Base-by-base conservation (phyloP, 2,888 invertebrate species). In the Cantharis rustica region DNA sequence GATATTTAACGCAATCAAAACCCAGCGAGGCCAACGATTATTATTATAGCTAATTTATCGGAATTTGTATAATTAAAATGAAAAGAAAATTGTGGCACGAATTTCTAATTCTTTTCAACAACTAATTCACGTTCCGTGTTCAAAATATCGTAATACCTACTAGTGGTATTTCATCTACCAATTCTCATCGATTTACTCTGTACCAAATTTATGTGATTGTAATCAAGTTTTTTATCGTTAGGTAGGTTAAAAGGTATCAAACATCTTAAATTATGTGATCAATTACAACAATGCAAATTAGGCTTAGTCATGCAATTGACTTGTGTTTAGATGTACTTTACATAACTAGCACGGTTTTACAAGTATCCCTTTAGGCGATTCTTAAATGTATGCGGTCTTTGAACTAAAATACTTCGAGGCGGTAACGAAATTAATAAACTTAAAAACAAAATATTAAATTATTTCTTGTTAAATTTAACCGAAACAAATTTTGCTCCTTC, bases 271-370 rank as follows among this genome's bases (percentile, higher is more conserved):
- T 66, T 66, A 66, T 66, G 64, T 13, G 79, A 79, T 79, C 79
- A 79, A 79, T 79, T 79, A 79, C 79, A 76, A 75, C 75, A 79
- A 79, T 77, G 79, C 77, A 77, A 79, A 79, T 79, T 75, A 77
- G 75, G 71, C 75, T 69, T 27, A 68, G 73, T 72, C 77, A 75
- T 76, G 77, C 76, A 77, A 75, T 75, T 79, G 75, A 76, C 76
- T 72, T 75, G 63, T 74, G 77, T 77, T 77, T 72, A 69, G 72
- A 72, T 72, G 74, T 74, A 77, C 74, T 77, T 74, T 69, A 77
- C 77, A 77, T 66, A 47, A 66, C 64, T 20, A 23, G 64, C 64
- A 66, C 23, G 64, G 64, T 17, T 66, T 66, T 77, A 75, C 77
- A 74, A 61, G 72, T 74, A 74, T 63, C 16, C 74, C 77, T 74